Percentiles rank a stretch among this genome's conserved stretches.
Evolutionary conservation across 2,888 invertebrate species (phyloP).

Genomic region (Hydrotaea cyrtoneurina): DNA sequence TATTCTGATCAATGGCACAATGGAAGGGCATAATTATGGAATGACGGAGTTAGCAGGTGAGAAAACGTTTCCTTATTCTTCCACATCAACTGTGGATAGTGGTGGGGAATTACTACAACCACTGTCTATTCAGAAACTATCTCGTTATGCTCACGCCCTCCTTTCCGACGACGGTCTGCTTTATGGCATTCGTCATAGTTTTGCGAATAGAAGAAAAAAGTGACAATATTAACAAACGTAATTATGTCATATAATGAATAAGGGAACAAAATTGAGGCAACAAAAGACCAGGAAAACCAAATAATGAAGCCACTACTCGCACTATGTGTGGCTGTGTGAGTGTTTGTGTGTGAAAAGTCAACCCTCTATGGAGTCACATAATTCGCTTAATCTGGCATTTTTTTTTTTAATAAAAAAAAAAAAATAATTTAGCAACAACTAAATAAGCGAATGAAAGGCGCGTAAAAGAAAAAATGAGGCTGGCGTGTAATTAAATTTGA

Average conservation of each 20-base stretch:
- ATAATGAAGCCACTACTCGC: slow-evolving; percentile 28
- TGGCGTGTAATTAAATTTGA: slow-evolving; percentile 67
- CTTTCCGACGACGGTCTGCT: neutral
- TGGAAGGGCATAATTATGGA: slow-evolving; percentile 9
- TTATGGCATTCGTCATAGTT: slow-evolving; percentile 15
- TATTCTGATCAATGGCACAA: neutral
- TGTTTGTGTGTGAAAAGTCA: slow-evolving; percentile 4
- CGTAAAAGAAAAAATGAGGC: slow-evolving; percentile 38
- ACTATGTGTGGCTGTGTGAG: neutral
- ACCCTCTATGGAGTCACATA: slow-evolving; percentile 25
- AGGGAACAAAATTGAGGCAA: slow-evolving; percentile 23
- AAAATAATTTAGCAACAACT: slow-evolving; percentile 18
- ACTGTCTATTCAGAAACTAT: neutral
- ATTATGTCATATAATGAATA: slow-evolving; percentile 63
- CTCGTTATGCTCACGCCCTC: neutral
- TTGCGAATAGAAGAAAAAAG: slow-evolving; percentile 21
- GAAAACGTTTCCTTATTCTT: slow-evolving; percentile 22
- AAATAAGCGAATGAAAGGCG: neutral
- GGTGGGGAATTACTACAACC: neutral
- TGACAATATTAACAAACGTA: slow-evolving; percentile 67
- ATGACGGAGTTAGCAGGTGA: slow-evolving; percentile 17
- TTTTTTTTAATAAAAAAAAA: slow-evolving; percentile 14
- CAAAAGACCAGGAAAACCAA: slow-evolving; percentile 49
- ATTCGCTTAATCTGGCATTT: slow-evolving; percentile 25
- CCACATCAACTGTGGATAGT: neutral